phyloP scores from a whole-genome alignment of 2,797 vertebrate species.

The Mallotus villosus region DNA sequence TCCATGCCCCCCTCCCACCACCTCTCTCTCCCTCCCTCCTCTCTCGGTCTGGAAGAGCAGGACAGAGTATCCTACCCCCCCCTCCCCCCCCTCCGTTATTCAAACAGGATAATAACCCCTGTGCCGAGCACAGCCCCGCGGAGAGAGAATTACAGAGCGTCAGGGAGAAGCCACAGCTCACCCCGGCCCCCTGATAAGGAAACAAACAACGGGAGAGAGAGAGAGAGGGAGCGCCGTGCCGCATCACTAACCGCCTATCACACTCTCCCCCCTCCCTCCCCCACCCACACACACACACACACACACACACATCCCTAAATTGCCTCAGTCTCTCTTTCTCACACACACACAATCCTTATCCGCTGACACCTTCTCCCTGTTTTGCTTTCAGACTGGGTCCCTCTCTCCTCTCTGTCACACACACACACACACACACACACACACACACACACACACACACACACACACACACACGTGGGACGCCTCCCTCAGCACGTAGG shows the following conservation, averaged over 20 bases:
- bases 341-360: slow-evolving; percentile 6
- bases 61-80: background rate
- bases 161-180: slow-evolving; percentile 7
- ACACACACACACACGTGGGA: background rate
- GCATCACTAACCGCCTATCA: slow-evolving; percentile 6
- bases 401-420: background rate
- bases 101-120: slow-evolving; percentile 12
- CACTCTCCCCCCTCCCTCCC: too few species aligned
- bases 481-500: background rate
- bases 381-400: background rate
- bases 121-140: background rate
- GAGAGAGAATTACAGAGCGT: slow-evolving; percentile 10
- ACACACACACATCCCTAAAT: background rate
- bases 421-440: slow-evolving; percentile 1
- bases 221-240: background rate
- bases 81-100: background rate
- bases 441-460: slow-evolving; percentile 4
- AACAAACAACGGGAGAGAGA: slow-evolving; percentile 9
- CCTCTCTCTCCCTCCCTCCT: background rate
- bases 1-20: background rate
- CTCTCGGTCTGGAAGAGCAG: background rate
- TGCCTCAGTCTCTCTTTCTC: background rate
- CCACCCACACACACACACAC: background rate
- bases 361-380: slow-evolving; percentile 2
- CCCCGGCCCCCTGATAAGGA: slow-evolving; percentile 21